These are phyloP conservation scores for Noctua pronuba DNA, from an alignment of 2,888 invertebrate genomes.

Conservation along the genomic window DNA sequence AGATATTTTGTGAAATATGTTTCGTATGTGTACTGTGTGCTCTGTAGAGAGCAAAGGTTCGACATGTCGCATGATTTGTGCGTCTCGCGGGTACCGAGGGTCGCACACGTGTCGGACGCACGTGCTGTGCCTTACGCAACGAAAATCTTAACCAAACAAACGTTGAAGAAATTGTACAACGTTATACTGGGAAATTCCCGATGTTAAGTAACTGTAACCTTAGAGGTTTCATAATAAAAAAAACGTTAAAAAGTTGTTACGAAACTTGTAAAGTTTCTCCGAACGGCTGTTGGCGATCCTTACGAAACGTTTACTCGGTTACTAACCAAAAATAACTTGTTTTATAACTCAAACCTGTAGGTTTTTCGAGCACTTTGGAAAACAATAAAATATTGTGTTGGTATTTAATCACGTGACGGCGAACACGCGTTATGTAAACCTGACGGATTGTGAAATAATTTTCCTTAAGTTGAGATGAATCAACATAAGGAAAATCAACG, in stretches of 20 bases:
- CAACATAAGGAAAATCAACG: background rate
- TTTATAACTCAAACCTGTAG: slow-evolving; percentile 36
- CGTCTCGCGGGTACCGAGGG: slow-evolving; percentile 78
- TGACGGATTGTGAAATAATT: slow-evolving; percentile 29
- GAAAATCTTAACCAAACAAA: slow-evolving; percentile 41
- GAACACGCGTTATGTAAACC: slow-evolving; percentile 18
- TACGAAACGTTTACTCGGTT: slow-evolving; percentile 41
- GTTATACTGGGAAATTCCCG: slow-evolving; percentile 1
- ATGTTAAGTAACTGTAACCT: slow-evolving; percentile 37
- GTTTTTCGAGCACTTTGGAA: slow-evolving; percentile 13
- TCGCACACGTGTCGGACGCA: slow-evolving; percentile 82
- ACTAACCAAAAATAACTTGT: slow-evolving; percentile 46
- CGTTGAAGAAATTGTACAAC: slow-evolving; percentile 45
- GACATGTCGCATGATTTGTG: slow-evolving; percentile 87
- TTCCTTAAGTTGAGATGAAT: slow-evolving; percentile 5
- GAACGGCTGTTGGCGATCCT: slow-evolving; percentile 4
- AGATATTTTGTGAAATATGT: slow-evolving; percentile 30
- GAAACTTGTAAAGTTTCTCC: slow-evolving; percentile 37
- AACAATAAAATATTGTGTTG: slow-evolving; percentile 27
- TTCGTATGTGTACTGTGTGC: slow-evolving; percentile 22
- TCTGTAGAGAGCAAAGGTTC: slow-evolving; percentile 56
- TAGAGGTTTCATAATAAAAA: slow-evolving; percentile 34
- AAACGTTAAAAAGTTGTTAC: slow-evolving; percentile 33
- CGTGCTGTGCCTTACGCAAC: slow-evolving; percentile 76
- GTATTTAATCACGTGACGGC: slow-evolving; percentile 4